A percentile compares a stretch with the other conserved stretches of the same genome.
Evolutionary conservation across 2,888 invertebrate species (phyloP).

Genomic region (Volucella inflata): DNA sequence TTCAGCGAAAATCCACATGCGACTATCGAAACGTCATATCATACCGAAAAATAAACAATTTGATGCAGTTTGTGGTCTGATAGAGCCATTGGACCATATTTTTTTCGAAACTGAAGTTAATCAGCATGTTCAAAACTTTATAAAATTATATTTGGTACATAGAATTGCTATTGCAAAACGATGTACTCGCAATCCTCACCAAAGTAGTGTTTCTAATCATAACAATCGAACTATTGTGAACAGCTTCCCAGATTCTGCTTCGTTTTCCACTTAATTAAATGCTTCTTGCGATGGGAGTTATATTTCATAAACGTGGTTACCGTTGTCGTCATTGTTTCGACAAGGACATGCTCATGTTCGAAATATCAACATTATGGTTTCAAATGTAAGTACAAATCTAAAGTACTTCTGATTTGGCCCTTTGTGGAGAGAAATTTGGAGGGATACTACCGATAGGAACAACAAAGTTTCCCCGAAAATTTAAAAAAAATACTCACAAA

Average conservation of each 20-base stretch:
- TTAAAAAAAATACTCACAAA: conserved; percentile 11
- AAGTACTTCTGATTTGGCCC: too few species aligned
- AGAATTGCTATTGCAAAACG: too few species aligned
- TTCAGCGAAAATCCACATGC: not conserved
- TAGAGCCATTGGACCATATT: not conserved
- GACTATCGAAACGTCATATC: not conserved
- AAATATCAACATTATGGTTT: not conserved
- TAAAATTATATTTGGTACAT: too few species aligned
- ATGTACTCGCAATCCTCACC: too few species aligned
- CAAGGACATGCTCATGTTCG: conserved; percentile 14
- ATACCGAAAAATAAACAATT: not conserved
- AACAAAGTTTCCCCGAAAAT: conserved; percentile 21
- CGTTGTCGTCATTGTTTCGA: conserved; percentile 22
- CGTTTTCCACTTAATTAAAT: conserved; percentile 44
- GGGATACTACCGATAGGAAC: conserved; percentile 37
- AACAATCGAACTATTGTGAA: too few species aligned
- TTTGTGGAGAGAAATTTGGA: conserved; percentile 1
- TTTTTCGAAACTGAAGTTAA: not conserved
- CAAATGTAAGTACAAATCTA: too few species aligned
- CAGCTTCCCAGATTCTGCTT: conserved; percentile 1
- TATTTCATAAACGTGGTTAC: conserved; percentile 11
- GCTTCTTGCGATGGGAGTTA: conserved; percentile 18
- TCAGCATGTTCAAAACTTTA: not conserved
- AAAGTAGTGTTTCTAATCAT: too few species aligned
- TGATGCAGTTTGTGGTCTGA: not conserved